These are phyloP conservation scores for Myotis lucifugus DNA, from an alignment of 2,113 vertebrate genomes.

Conservation along the genomic window DNA sequence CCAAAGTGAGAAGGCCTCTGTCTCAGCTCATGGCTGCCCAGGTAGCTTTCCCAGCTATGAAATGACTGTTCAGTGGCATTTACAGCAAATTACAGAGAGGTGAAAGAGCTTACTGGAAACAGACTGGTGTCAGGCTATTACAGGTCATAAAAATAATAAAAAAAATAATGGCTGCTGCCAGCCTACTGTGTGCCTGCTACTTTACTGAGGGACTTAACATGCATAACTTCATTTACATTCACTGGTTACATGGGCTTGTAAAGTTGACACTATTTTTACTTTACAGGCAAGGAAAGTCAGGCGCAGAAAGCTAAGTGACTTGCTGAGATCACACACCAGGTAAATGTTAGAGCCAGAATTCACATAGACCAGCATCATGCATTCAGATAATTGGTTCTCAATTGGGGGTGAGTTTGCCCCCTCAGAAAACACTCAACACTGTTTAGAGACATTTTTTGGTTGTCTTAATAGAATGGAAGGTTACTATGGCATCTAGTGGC, in stretches of 20 bases:
- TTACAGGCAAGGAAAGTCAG: neutral
- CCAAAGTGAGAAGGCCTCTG: constrained; percentile 51
- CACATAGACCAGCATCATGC: neutral
- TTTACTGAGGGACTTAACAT: neutral
- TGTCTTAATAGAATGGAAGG: neutral
- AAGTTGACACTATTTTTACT: neutral
- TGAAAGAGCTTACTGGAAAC: constrained; percentile 12
- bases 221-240: neutral
- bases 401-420: neutral
- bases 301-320: neutral
- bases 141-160: constrained; percentile 37
- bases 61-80: constrained; percentile 65
- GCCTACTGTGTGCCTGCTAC: neutral
- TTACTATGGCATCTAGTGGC: neutral
- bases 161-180: neutral
- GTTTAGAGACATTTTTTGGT: neutral
- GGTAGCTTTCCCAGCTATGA: neutral
- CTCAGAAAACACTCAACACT: neutral
- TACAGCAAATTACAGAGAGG: constrained; percentile 29
- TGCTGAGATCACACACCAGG: neutral
- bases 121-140: neutral
- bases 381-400: neutral
- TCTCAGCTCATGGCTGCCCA: constrained; percentile 20
- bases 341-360: neutral
- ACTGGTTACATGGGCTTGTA: neutral